Evolutionary conservation across 2,113 vertebrate genomes (phyloP).

Genomic region (Colinus virginianus): DNA sequence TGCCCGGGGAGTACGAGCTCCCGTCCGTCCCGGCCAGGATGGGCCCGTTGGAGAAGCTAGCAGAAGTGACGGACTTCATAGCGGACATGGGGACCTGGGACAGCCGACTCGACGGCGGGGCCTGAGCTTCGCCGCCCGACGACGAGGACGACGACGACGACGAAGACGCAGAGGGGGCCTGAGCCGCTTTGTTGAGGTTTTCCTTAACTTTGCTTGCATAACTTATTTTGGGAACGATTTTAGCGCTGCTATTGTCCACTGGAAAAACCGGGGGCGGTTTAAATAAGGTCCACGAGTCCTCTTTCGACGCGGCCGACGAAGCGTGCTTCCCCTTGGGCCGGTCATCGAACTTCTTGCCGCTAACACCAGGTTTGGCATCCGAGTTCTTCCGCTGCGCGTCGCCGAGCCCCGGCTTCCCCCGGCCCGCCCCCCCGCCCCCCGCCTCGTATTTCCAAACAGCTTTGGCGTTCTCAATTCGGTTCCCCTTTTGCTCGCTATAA

Average conservation of each 20-base stretch:
- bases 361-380: conserved; percentile 87
- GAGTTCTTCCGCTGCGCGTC: conserved; percentile 90
- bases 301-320: conserved; percentile 85
- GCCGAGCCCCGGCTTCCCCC: conserved; percentile 76
- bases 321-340: conserved; percentile 91
- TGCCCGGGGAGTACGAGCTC: conserved; percentile 79
- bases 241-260: conserved; percentile 99
- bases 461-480: conserved; percentile 81
- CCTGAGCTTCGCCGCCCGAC: conserved; percentile 82
- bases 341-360: conserved; percentile 92
- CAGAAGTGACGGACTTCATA: conserved; percentile 97
- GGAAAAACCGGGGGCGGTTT: conserved; percentile 98
- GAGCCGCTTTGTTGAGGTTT: conserved; percentile 98
- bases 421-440: conserved; percentile 75
- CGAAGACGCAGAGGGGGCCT: conserved; percentile 70
- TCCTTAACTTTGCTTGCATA: conserved; percentile 99
- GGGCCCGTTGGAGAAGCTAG: conserved; percentile 94
- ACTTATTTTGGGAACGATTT: conserved; percentile 99
- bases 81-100: conserved; percentile 98
- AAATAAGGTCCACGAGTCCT: conserved; percentile 98
- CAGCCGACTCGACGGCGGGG: conserved; percentile 85
- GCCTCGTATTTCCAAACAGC: conserved; percentile 85
- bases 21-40: conserved; percentile 88
- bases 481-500: conserved; percentile 82
- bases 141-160: conserved; percentile 72